These are phyloP conservation scores for Spodoptera litura DNA, from an alignment of 1,140 invertebrate genomes.

Conservation along the genomic window DNA sequence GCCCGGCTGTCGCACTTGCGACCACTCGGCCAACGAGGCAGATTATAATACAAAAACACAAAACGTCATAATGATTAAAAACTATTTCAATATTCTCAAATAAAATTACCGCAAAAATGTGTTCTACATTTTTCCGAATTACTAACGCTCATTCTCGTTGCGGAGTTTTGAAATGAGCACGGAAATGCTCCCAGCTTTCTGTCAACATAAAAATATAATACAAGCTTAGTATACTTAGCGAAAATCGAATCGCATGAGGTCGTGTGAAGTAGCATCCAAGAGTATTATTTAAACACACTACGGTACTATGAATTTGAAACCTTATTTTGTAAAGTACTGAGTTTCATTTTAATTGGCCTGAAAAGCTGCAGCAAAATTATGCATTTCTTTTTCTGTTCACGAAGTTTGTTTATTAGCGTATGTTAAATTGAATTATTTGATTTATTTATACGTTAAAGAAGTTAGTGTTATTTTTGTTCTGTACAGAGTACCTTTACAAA, in stretches of 20 bases:
- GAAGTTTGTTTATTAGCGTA: slow-evolving; percentile 23
- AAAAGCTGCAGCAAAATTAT: slow-evolving; percentile 14
- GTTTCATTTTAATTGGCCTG: not conserved
- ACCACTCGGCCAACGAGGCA: no score
- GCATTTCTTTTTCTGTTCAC: slow-evolving; percentile 32
- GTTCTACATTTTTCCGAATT: slow-evolving; percentile 18
- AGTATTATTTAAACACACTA: slow-evolving; percentile 42
- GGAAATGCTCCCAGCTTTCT: not conserved
- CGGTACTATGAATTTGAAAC: not conserved
- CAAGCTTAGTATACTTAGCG: slow-evolving; percentile 3
- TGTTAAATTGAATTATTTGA: slow-evolving; percentile 42
- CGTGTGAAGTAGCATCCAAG: slow-evolving; percentile 30
- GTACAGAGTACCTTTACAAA: no score
- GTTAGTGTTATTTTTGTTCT: no score
- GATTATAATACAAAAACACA: no score
- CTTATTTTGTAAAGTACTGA: not conserved
- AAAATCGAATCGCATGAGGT: slow-evolving; percentile 42
- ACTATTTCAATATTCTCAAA: not conserved
- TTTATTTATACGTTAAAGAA: slow-evolving; percentile 19
- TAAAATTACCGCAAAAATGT: not conserved
- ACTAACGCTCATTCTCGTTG: not conserved
- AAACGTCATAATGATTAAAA: no score
- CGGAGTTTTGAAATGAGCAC: slow-evolving; percentile 9
- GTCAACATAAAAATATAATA: slow-evolving; percentile 30
- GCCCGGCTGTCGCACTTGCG: no score